A percentile compares a stretch with the other conserved stretches of the same genome.
phyloP scores from a whole-genome alignment of 1,140 invertebrate species.

The Leptinotarsa lineolata region DNA sequence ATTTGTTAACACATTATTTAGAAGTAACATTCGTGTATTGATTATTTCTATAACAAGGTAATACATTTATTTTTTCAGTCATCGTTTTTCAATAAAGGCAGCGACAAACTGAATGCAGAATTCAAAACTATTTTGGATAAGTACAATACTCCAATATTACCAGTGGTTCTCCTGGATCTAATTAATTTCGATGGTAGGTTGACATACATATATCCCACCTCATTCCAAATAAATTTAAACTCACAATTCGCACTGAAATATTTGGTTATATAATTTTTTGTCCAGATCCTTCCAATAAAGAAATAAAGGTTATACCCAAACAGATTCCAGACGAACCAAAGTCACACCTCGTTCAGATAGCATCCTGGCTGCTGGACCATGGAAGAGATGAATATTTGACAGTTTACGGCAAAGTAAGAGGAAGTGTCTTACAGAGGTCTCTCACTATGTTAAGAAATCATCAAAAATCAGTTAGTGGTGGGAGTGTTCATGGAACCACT shows the following conservation, averaged over 20 bases:
- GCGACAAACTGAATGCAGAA: slow-evolving; percentile 78
- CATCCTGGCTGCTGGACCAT: slow-evolving; percentile 82
- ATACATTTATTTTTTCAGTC: slow-evolving; percentile 60
- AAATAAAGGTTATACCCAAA: slow-evolving; percentile 38
- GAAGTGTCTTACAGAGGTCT: slow-evolving; percentile 75
- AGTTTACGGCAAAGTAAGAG: slow-evolving; percentile 79
- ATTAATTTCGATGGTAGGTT: slow-evolving; percentile 81
- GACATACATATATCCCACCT: not conserved
- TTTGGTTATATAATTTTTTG: not conserved
- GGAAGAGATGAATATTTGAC: slow-evolving; percentile 79
- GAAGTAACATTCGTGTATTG: too few species aligned
- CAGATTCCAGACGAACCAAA: slow-evolving; percentile 62
- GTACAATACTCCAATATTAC: slow-evolving; percentile 84
- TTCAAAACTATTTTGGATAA: slow-evolving; percentile 85
- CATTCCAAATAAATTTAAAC: too few species aligned
- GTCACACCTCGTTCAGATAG: slow-evolving; percentile 76
- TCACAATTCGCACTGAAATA: too few species aligned
- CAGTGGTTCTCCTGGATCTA: slow-evolving; percentile 83
- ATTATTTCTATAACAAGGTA: too few species aligned
- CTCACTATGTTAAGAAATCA: slow-evolving; percentile 80
- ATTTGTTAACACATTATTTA: too few species aligned
- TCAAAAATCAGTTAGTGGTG: slow-evolving; percentile 75
- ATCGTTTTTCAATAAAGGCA: slow-evolving; percentile 73
- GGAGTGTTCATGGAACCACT: slow-evolving; percentile 58
- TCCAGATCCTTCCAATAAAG: slow-evolving; percentile 45